Evolutionary conservation across 2,797 vertebrate species (phyloP).

Genomic region (Steatocranus sp.): DNA sequence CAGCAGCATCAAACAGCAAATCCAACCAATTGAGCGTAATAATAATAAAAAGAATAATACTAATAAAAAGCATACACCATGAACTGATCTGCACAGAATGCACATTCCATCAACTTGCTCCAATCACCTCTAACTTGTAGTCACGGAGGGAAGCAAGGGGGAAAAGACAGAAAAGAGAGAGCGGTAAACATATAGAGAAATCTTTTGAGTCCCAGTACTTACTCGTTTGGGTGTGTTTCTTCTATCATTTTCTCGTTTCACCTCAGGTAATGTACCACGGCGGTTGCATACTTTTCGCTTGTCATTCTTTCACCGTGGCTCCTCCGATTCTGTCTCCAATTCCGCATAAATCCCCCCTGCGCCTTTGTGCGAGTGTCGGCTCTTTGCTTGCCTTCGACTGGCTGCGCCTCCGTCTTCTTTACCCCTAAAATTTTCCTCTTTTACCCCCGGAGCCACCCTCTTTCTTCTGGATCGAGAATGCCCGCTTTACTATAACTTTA

Average conservation of each 20-base stretch:
- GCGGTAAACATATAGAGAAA: background rate
- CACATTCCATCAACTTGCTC: constrained; percentile 55
- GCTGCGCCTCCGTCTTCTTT: constrained; percentile 29
- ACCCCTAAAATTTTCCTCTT: background rate
- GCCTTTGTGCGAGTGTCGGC: constrained; percentile 65
- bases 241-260: constrained; percentile 83
- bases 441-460: constrained; percentile 8
- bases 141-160: background rate
- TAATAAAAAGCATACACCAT: background rate
- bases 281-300: constrained; percentile 70
- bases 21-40: background rate
- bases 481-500: constrained; percentile 27
- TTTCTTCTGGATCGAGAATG: constrained; percentile 28
- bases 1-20: constrained; percentile 20
- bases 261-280: constrained; percentile 69
- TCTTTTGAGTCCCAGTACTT: constrained; percentile 47
- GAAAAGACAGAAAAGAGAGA: background rate
- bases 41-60: background rate
- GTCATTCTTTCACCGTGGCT: constrained; percentile 66
- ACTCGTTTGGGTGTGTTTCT: constrained; percentile 83
- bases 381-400: constrained; percentile 54
- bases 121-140: constrained; percentile 55
- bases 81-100: background rate
- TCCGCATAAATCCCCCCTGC: constrained; percentile 66
- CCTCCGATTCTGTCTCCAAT: constrained; percentile 48